These are phyloP conservation scores for Catalaphyllia jardinei DNA, from an alignment of 64 coral and sea anemone species.

Conservation along the genomic window DNA sequence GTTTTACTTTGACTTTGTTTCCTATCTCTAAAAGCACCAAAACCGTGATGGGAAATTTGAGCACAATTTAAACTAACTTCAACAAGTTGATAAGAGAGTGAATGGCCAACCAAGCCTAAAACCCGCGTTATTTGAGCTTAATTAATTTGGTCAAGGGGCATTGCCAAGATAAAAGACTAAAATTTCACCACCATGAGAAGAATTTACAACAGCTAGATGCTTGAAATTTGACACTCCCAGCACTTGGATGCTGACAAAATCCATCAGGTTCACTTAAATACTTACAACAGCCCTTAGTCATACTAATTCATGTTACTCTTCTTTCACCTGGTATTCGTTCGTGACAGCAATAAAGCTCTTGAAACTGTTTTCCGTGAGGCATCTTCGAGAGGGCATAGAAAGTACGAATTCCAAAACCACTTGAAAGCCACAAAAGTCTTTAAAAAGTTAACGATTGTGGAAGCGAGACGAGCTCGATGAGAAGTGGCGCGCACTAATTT, in stretches of 20 bases:
- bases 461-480: background rate
- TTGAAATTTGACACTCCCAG: conserved; percentile 78
- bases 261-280: conserved; percentile 91
- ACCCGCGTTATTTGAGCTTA: conserved; percentile 69
- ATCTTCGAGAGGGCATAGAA: conserved; percentile 56
- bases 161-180: conserved; percentile 74
- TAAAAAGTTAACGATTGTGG: conserved; percentile 13
- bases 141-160: conserved; percentile 82
- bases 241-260: conserved; percentile 83
- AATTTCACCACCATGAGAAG: conserved; percentile 76
- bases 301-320: conserved; percentile 67
- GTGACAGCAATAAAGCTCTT: conserved; percentile 91
- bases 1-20: conserved; percentile 29
- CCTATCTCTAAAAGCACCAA: conserved; percentile 31
- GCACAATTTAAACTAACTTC: conserved; percentile 61
- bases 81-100: conserved; percentile 66
- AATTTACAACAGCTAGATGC: conserved; percentile 67
- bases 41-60: conserved; percentile 58
- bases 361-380: conserved; percentile 72
- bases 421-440: conserved; percentile 12
- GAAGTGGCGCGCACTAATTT: conserved; percentile 35
- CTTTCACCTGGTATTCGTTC: conserved; percentile 93
- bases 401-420: conserved; percentile 38
- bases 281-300: conserved; percentile 81
- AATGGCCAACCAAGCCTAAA: conserved; percentile 42